Evolutionary conservation across 2,888 invertebrate species (phyloP), one percentile per base, ranked within the genome.

Genomic region (Vanessa cardui): DNA sequence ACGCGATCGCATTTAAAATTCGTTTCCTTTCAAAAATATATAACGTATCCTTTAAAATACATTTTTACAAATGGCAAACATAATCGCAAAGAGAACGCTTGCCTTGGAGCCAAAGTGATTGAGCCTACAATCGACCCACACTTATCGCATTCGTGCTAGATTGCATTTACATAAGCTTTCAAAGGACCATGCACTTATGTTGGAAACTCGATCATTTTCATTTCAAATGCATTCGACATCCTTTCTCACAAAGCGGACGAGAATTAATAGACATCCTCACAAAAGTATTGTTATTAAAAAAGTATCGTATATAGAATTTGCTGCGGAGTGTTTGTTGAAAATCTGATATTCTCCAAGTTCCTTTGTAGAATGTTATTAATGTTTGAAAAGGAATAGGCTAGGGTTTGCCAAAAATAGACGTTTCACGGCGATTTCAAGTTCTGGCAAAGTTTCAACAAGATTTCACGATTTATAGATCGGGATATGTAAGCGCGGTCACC

Each of bases 121-220:
- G 64, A 68, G 68, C 65, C 68, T 71, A 67, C 63, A 63, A 62
- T 66, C 62, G 63, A 60, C 59, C 50, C 58, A 50, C 58, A 69
- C 68, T 70, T 64, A 68, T 64, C 65, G 65, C 58, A 49, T 66
- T 66, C 58, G 63, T 66, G 58, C 64, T 62, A 60, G 67, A 71
- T 68, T 73, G 71, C 68, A 73, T 73, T 71, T 71, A 66, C 66
- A 69, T 71, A 71, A 61, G 69, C 68, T 70, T 69, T 73, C 69
- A 71, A 73, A 72, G 69, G 62, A 70, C 66, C 68, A 73, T 72
- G 69, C 68, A 70, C 68, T 67, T 72, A 65, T 66, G 72, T 70
- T 59, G 58, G 50, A 60, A 70, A 69, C 66, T 64, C 62, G 66
- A 70, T 66, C 66, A 68, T 70, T 62, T 62, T 73, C 70, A 69